Evolutionary conservation across 2,797 vertebrate species (phyloP).

Genomic region (Kryptolebias ocellatus): DNA sequence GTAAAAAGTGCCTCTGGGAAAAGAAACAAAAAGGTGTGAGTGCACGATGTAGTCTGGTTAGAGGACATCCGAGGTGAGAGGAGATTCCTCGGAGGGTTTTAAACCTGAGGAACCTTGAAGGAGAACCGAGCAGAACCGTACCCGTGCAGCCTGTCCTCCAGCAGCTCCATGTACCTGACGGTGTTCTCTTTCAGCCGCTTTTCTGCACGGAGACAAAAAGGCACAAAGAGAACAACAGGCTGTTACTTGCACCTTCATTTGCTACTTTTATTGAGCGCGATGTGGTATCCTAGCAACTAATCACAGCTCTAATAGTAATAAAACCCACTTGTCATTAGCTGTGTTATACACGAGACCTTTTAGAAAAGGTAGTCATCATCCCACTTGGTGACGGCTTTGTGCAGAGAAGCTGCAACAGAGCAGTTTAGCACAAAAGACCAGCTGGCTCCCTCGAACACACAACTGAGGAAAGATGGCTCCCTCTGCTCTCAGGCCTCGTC

Average conservation of each 20-base stretch:
- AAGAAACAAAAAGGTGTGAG: conserved; percentile 52
- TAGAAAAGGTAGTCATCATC: conserved; percentile 42
- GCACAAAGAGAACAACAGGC: conserved; percentile 29
- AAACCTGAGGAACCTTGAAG: conserved; percentile 28
- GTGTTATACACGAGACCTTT: conserved; percentile 23
- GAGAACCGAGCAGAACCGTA: conserved; percentile 49
- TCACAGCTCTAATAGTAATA: conserved; percentile 53
- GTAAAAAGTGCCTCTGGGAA: conserved; percentile 49
- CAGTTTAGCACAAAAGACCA: conserved; percentile 38
- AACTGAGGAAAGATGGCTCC: conserved; percentile 39
- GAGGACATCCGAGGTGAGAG: conserved; percentile 56
- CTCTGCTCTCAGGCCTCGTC: conserved; percentile 21
- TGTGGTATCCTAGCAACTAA: conserved; percentile 68
- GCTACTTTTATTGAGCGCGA: conserved; percentile 39
- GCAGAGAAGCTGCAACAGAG: conserved; percentile 37
- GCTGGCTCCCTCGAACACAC: conserved; percentile 49
- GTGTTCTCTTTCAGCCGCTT: conserved; percentile 79
- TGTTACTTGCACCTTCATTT: conserved; percentile 54
- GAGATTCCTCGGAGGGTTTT: conserved; percentile 48
- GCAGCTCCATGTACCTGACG: conserved; percentile 79
- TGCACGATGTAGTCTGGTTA: conserved; percentile 41
- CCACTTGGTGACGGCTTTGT: conserved; percentile 32
- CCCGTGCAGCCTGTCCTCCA: conserved; percentile 85
- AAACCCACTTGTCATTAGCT: conserved; percentile 47
- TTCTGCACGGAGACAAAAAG: conserved; percentile 72